phyloP scores from a whole-genome alignment of 2,888 invertebrate genomes.

The Hetaerina titia region DNA sequence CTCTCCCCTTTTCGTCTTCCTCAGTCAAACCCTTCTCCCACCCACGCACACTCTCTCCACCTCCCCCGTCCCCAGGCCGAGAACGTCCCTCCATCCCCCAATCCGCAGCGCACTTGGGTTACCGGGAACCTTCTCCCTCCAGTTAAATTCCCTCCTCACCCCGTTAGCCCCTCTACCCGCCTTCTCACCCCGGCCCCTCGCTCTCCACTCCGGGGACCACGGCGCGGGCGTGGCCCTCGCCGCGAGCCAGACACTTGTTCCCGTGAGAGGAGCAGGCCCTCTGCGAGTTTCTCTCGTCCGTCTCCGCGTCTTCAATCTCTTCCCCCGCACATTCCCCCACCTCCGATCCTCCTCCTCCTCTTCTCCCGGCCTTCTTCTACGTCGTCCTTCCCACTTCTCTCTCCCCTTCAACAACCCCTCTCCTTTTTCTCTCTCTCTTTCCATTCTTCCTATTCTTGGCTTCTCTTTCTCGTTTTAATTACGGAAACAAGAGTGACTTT shows the following conservation, averaged over 20 bases:
- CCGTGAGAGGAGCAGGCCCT: background rate
- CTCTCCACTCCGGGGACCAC: background rate
- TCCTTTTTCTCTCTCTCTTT: background rate
- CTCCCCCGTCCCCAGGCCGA: background rate
- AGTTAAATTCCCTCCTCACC: background rate
- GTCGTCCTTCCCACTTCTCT: background rate
- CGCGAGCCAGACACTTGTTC: constrained; percentile 17
- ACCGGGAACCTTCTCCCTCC: background rate
- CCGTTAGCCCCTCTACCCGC: background rate
- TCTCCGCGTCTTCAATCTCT: background rate
- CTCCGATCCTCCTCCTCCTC: background rate
- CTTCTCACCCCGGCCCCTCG: background rate
- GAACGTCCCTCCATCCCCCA: background rate
- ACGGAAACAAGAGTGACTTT: constrained; percentile 3
- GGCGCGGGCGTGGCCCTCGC: background rate
- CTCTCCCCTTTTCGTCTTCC: background rate
- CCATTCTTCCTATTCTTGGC: background rate
- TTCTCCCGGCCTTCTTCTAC: background rate
- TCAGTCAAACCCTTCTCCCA: background rate
- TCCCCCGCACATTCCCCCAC: background rate
- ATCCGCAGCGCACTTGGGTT: background rate
- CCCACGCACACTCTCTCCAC: background rate
- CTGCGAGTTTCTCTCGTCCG: background rate
- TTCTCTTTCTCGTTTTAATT: background rate
- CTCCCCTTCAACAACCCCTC: too few relatives aligned